Evolutionary conservation across 2,888 invertebrate genomes (phyloP), one percentile per base, ranked within the genome.

Genomic region (Pterobdella sp.): DNA sequence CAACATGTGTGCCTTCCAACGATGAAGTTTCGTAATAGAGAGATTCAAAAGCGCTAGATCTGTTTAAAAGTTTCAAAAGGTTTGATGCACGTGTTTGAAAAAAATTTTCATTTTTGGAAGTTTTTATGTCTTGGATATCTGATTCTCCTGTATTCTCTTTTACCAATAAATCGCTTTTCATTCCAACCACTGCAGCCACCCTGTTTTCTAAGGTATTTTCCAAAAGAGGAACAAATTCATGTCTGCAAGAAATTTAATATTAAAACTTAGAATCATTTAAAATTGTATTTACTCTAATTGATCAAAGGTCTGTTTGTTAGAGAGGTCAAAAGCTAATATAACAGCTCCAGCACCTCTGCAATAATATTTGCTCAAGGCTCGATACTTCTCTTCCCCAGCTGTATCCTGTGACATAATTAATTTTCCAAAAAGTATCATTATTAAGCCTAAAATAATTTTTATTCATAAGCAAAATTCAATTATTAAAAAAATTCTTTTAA

Each of bases 291-390:
- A 82, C 83, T 82, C 80, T n/a, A 83, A 76, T 7, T 81, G 79
- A 72, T 82, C 80, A 75, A 80, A 82, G 14, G 80, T 79, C n/a
- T 78, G 77, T 29, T 78, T 76, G 26, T 76, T 76, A 52, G 78
- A 80, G 63, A 82, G 76, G 76, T 83, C 82, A 78, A 79, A 83
- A 0, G 82, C 81, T 36, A 83, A 72, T 26, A 83, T 81, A 68
- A 82, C 83, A n/a, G 82, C 83, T 0, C 81, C 81, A 14, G 83
- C 83, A 73, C 81, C 81, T 2, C 83, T 79, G 73, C 83, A 83
- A 76, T 83, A 83, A 74, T 82, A 83, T 31, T 80, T 80, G 26
- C 82, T 82, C 32, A 83, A 77, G 3, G 82, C 83, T 0, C 81
- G 78, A 75, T 79, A 83, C 68, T 79, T 77, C 77, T 83, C 83